A percentile compares a stretch with the other conserved stretches of the same genome.
phyloP scores from a whole-genome alignment of 2,888 invertebrate species.

The Coleophora deauratella region DNA sequence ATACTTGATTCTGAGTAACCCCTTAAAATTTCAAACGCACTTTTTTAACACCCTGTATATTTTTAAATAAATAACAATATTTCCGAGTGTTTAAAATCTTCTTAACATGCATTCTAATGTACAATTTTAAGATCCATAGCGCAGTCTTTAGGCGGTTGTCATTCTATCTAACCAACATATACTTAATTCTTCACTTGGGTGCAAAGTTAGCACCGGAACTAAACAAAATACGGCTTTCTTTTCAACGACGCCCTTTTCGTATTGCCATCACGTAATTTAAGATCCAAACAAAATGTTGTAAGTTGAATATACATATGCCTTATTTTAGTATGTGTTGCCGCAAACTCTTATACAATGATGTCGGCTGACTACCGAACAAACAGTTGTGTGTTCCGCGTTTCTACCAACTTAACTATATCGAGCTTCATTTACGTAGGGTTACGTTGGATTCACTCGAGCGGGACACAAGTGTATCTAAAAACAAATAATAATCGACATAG shows the following conservation, averaged over 20 bases:
- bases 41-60: too few relatives aligned
- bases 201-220: conserved; percentile 5
- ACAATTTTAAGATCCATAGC: too few relatives aligned
- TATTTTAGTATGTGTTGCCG: conserved; percentile 50
- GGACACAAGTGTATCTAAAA: conserved; percentile 16
- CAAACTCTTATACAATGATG: conserved; percentile 73
- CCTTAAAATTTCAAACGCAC: too few relatives aligned
- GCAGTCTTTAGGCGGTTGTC: too few relatives aligned
- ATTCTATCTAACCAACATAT: too few relatives aligned
- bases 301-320: conserved; percentile 67
- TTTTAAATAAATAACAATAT: neutral
- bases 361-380: conserved; percentile 60
- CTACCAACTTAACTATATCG: conserved; percentile 50
- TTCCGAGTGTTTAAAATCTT: too few relatives aligned
- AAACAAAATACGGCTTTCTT: conserved; percentile 10
- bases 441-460: conserved; percentile 44
- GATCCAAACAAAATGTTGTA: conserved; percentile 65
- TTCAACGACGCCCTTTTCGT: conserved; percentile 12
- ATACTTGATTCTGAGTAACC: too few relatives aligned
- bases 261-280: conserved; percentile 60
- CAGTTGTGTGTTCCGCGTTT: conserved; percentile 72
- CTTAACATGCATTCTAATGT: too few relatives aligned
- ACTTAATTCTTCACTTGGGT: too few relatives aligned
- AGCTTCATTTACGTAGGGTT: conserved; percentile 65
- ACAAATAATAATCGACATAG: conserved; percentile 11